Conservation (phyloP, 35 echinoderm and acorn worm genomes). For the Patiria miniata region DNA sequence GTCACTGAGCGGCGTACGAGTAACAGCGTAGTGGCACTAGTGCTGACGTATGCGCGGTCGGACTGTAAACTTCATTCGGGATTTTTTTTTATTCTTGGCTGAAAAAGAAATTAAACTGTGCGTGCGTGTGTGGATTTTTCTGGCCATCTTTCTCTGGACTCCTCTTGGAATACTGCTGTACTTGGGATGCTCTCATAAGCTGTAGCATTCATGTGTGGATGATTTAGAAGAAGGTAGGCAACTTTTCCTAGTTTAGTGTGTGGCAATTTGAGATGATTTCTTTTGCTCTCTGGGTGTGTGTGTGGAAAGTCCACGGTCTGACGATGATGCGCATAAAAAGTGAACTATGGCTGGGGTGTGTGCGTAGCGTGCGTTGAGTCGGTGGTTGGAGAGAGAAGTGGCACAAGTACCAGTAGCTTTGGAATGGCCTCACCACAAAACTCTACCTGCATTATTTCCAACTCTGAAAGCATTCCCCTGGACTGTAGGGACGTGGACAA, state of each 20-base stretch:
- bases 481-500: not conserved
- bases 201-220: not conserved
- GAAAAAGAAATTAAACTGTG: not conserved
- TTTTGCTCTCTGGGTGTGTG: not conserved
- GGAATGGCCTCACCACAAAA: not conserved
- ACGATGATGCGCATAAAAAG: slow-evolving; percentile 1
- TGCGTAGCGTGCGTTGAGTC: not conserved
- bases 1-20: not conserved
- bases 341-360: slow-evolving; percentile 23
- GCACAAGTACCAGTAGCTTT: slow-evolving; percentile 19
- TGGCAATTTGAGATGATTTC: not conserved
- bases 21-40: slow-evolving; percentile 16
- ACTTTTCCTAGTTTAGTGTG: not conserved
- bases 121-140: not conserved
- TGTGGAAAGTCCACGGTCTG: not conserved
- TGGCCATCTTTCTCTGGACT: not conserved
- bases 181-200: not conserved
- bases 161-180: not conserved
- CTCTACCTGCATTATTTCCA: slow-evolving; percentile 5
- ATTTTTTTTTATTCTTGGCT: slow-evolving; percentile 16
- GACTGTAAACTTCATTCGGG: slow-evolving; percentile 24
- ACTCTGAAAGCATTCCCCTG: not conserved
- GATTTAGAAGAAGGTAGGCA: slow-evolving; percentile 4
- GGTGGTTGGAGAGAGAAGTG: not conserved
- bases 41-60: slow-evolving; percentile 1